Base-by-base conservation (phyloP, 2,113 vertebrate species). In the Muntiacus reevesi region DNA sequence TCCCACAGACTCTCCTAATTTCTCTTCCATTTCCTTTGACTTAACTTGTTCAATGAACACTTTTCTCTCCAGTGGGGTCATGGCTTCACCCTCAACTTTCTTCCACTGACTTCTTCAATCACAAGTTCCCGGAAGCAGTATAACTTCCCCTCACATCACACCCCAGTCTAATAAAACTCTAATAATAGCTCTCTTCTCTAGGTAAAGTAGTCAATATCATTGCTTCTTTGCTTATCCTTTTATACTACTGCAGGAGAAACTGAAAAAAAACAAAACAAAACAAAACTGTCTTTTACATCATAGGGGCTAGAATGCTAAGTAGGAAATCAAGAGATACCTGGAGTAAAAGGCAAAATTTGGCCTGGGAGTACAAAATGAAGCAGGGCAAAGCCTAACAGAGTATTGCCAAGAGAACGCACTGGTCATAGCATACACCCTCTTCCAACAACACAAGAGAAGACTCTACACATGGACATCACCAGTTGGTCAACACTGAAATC, bases 11-110 rank as follows among this genome's bases (percentile, higher is more conserved):
- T 15, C 47, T 87, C 45, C 3, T 82, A 55, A 93, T 93, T 89
- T 82, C 87, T 67, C 54, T 79, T 93, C 40, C 81, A 92, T 85
- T 96, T 97, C 97, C 96, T 97, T 83, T 76, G 57, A 91, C 89
- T 64, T 89, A 78, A 94, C 82, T 96, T 74, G 52, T 30, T 92
- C 92, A 95, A 59, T 50, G 40, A 89, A 5, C 83, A 96, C 60
- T 47, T 93, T 52, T 64, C 54, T 43, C 43, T 78, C 43, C 9
- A 93, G n/a, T 27, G n/a, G 27, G 60, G 5, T 71, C 86, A 54
- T 89, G 54, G 47, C 50, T 40, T 95, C 74, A 19, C 13, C 78
- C 4, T 94, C 87, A 64, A 57, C 83, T 91, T 91, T 91, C 47
- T 86, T 60, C 67, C 47, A 45, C 27, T 82, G n/a, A 91, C 54